Conservation (phyloP, 1,140 invertebrate genomes). For the Drosophila santomea region DNA sequence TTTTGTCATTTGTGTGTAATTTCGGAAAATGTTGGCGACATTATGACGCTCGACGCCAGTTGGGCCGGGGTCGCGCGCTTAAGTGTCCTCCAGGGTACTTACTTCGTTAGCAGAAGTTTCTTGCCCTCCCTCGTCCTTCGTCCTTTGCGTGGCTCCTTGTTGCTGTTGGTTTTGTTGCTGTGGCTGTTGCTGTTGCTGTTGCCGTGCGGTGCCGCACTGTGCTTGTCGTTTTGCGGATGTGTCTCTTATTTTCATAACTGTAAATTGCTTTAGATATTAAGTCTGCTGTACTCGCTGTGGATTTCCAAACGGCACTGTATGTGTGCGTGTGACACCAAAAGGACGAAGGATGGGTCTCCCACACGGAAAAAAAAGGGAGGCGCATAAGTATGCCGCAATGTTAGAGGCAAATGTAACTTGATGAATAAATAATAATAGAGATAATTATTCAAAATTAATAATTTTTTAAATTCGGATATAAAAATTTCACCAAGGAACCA, state of each 20-base stretch:
- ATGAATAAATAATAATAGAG: too few relatives aligned
- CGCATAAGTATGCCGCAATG: too few relatives aligned
- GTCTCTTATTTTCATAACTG: slow-evolving; percentile 84
- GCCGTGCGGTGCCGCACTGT: slow-evolving; percentile 48
- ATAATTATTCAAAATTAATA: too few relatives aligned
- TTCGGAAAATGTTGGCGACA: slow-evolving; percentile 81
- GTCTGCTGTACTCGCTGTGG: slow-evolving; percentile 57
- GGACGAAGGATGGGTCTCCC: neutral
- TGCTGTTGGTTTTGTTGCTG: slow-evolving; percentile 22
- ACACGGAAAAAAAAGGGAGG: neutral
- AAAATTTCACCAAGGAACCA: too few relatives aligned
- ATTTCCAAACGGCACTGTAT: slow-evolving; percentile 24
- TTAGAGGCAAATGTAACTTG: too few relatives aligned
- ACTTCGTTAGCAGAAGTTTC: slow-evolving; percentile 83
- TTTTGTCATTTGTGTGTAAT: slow-evolving; percentile 81
- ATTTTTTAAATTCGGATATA: too few relatives aligned
- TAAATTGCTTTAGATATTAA: slow-evolving; percentile 85
- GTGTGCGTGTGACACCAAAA: slow-evolving; percentile 3
- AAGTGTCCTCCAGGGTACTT: slow-evolving; percentile 84
- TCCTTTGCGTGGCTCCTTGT: slow-evolving; percentile 5
- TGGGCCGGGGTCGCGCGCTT: slow-evolving; percentile 74
- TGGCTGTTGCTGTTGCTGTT: slow-evolving; percentile 18
- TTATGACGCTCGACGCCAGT: slow-evolving; percentile 60
- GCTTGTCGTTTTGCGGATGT: slow-evolving; percentile 81
- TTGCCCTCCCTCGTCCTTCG: slow-evolving; percentile 23